A percentile compares a stretch with the other conserved stretches of the same genome.
Evolutionary conservation across 1,140 invertebrate genomes (phyloP).

Genomic region (Tetraneura akinire): DNA sequence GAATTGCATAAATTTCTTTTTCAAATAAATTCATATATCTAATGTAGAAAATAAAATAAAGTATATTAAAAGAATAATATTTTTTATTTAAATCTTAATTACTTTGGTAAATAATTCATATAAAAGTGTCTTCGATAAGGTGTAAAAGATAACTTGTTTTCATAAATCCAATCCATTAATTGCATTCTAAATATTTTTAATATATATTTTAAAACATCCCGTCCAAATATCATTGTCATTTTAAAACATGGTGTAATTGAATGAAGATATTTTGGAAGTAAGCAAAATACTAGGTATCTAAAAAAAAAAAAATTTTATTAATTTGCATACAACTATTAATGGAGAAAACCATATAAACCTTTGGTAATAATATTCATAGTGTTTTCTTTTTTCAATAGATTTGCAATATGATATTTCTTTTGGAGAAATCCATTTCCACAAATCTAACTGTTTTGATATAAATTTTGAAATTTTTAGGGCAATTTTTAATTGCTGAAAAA

Average conservation of each 20-base stretch:
- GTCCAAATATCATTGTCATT: conserved; percentile 43
- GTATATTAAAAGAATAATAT: too few relatives aligned
- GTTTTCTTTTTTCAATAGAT: conserved; percentile 1
- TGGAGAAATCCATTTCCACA: conserved; percentile 36
- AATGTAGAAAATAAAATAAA: conserved; percentile 6
- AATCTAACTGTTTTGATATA: conserved; percentile 32
- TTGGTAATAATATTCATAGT: conserved; percentile 34
- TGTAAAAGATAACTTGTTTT: neutral
- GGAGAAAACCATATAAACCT: too few relatives aligned
- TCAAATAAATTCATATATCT: conserved; percentile 86
- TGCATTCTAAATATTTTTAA: conserved; percentile 42
- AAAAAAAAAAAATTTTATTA: neutral
- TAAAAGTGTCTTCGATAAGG: conserved; percentile 1
- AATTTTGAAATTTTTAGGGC: conserved; percentile 38
- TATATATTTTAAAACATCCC: conserved; percentile 26
- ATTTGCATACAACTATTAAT: too few relatives aligned
- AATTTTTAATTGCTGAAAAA: conserved; percentile 42
- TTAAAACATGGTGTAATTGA: conserved; percentile 27
- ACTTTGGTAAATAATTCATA: conserved; percentile 18
- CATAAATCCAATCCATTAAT: conserved; percentile 32
- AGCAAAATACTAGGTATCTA: conserved; percentile 23
- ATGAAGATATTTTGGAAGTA: conserved; percentile 11
- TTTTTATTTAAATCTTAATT: neutral
- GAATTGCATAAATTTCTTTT: conserved; percentile 80
- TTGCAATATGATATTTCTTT: conserved; percentile 53